Conservation (phyloP, 2,888 invertebrate genomes). For the Poecilus cupreus region DNA sequence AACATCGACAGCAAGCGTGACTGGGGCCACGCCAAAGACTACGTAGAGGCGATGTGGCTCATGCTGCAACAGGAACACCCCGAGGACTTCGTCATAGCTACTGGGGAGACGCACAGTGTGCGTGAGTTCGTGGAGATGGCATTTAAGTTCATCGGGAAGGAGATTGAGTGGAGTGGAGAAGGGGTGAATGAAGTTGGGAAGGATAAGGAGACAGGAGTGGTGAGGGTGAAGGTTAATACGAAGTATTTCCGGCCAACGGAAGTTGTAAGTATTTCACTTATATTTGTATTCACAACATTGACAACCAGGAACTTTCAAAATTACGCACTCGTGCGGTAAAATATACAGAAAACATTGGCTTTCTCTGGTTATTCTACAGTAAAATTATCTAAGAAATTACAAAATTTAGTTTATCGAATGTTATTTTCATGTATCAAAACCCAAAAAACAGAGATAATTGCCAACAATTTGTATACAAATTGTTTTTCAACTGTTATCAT, state of each 20-base stretch:
- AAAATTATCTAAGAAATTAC: too few species aligned
- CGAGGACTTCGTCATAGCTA: constrained; percentile 98
- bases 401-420: too few species aligned
- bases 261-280: constrained; percentile 83
- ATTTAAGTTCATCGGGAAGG: constrained; percentile 87
- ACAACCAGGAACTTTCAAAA: too few species aligned
- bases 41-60: constrained; percentile 99
- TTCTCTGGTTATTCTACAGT: too few species aligned
- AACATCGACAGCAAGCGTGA: constrained; percentile 96
- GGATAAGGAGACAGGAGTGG: constrained; percentile 80
- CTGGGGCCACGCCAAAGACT: constrained; percentile 98
- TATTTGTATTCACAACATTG: too few species aligned
- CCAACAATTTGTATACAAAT: too few species aligned
- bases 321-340: too few species aligned
- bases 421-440: too few species aligned
- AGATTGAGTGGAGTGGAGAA: constrained; percentile 91
- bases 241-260: constrained; percentile 98
- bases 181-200: constrained; percentile 89
- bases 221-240: constrained; percentile 92
- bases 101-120: constrained; percentile 95
- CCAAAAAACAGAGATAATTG: too few species aligned
- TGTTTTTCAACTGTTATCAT: too few species aligned
- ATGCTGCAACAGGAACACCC: constrained; percentile 96
- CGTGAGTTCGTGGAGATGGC: constrained; percentile 96
- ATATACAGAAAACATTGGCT: too few species aligned